These are phyloP conservation scores for Pasiphila rectangulata DNA, from an alignment of 2,888 invertebrate genomes.

Conservation along the genomic window DNA sequence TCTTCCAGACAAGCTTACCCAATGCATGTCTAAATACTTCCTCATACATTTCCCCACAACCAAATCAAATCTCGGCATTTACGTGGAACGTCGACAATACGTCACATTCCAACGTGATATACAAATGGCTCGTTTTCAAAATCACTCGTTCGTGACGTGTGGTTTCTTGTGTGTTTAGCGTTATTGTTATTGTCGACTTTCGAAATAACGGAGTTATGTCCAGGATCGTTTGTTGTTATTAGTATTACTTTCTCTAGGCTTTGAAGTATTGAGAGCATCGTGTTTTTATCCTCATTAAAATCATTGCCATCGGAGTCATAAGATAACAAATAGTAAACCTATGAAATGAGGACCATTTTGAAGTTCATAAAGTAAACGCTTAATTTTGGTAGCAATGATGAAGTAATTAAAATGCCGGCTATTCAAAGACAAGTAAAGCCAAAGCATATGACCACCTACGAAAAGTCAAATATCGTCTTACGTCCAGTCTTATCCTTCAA, in stretches of 20 bases:
- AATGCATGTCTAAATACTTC: slow-evolving; percentile 27
- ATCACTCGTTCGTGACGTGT: slow-evolving; percentile 57
- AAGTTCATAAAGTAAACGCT: too few relatives aligned
- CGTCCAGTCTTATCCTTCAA: too few relatives aligned
- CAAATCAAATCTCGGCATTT: slow-evolving; percentile 34
- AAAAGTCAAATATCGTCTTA: neutral
- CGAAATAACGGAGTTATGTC: slow-evolving; percentile 15
- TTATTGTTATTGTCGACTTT: slow-evolving; percentile 26
- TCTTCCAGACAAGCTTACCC: slow-evolving; percentile 5
- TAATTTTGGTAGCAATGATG: too few relatives aligned
- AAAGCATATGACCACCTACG: too few relatives aligned
- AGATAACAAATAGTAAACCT: too few relatives aligned
- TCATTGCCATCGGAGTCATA: too few relatives aligned
- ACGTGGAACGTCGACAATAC: slow-evolving; percentile 40
- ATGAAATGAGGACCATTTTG: too few relatives aligned
- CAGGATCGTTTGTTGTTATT: slow-evolving; percentile 6
- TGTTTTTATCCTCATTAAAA: too few relatives aligned
- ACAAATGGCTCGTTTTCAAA: slow-evolving; percentile 49
- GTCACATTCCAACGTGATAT: slow-evolving; percentile 44
- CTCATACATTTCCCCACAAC: slow-evolving; percentile 23
- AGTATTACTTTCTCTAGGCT: slow-evolving; percentile 8
- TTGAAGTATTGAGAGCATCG: neutral
- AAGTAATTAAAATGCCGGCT: too few relatives aligned
- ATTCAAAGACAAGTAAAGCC: too few relatives aligned
- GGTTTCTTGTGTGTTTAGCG: slow-evolving; percentile 42